These are phyloP conservation scores for Cinara cedri DNA, from an alignment of 2,888 invertebrate species.

Conservation along the genomic window DNA sequence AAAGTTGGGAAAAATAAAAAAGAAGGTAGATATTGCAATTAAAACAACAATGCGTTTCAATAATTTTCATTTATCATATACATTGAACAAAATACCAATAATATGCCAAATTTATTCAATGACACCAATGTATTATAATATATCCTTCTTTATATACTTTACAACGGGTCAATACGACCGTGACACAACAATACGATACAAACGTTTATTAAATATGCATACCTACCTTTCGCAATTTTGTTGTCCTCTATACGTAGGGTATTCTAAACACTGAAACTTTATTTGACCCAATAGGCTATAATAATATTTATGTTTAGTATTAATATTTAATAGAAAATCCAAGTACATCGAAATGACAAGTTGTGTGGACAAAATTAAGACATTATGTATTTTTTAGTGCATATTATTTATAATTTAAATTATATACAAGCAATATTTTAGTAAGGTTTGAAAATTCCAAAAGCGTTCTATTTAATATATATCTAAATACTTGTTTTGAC, in stretches of 20 bases:
- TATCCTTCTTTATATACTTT: neutral
- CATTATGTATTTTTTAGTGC: too few relatives aligned
- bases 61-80: neutral
- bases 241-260: neutral
- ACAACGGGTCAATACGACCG: neutral
- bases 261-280: slow-evolving; percentile 11
- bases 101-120: neutral
- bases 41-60: neutral
- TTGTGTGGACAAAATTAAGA: too few relatives aligned
- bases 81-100: slow-evolving; percentile 5
- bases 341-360: too few relatives aligned
- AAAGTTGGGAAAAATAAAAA: neutral
- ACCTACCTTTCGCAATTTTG: neutral
- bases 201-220: slow-evolving; percentile 9
- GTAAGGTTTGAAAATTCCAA: too few relatives aligned
- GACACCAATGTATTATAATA: neutral
- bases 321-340: too few relatives aligned
- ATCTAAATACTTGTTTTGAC: too few relatives aligned
- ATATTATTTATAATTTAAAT: too few relatives aligned
- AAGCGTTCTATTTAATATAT: too few relatives aligned
- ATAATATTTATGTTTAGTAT: too few relatives aligned
- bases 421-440: too few relatives aligned
- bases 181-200: neutral
- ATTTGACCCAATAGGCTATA: too few relatives aligned
- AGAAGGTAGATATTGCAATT: neutral